Percentiles rank a stretch among this genome's conserved stretches.
These are phyloP conservation scores for Bergia sp. DNA, from an alignment of 92 coral and sea anemone genomes.

Conservation along the genomic window DNA sequence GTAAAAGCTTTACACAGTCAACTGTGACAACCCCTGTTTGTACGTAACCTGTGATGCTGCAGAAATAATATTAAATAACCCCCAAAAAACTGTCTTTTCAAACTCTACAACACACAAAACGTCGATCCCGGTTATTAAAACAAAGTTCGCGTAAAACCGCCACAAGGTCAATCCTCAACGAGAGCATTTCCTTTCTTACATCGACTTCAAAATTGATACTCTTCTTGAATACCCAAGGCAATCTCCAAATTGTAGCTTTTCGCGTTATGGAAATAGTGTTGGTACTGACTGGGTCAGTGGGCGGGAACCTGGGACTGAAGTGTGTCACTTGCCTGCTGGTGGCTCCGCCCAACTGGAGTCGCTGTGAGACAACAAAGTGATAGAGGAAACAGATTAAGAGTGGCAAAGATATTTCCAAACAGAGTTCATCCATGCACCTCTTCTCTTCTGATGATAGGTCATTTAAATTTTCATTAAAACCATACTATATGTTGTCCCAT, in stretches of 20 bases:
- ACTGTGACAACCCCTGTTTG: too few species aligned
- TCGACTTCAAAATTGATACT: too few species aligned
- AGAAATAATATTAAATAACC: background rate
- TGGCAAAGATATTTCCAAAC: background rate
- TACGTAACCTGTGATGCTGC: background rate
- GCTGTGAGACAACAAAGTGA: background rate
- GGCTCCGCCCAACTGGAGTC: conserved; percentile 27
- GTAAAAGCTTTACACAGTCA: too few species aligned
- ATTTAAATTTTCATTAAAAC: too few species aligned
- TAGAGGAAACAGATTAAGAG: background rate
- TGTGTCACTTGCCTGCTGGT: conserved; percentile 11
- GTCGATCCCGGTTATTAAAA: background rate
- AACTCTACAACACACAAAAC: background rate
- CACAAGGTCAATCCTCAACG: background rate
- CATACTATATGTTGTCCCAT: too few species aligned
- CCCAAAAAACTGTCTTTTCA: too few species aligned
- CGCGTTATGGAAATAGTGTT: background rate
- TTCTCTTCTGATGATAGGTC: too few species aligned
- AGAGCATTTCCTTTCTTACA: too few species aligned
- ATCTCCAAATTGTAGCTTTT: background rate
- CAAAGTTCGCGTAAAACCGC: background rate
- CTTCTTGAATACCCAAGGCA: background rate
- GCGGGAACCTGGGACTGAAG: background rate
- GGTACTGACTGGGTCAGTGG: background rate
- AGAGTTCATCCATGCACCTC: too few species aligned